Conservation (phyloP, 1,140 invertebrate species). For the Himalopsyche phryganea region DNA sequence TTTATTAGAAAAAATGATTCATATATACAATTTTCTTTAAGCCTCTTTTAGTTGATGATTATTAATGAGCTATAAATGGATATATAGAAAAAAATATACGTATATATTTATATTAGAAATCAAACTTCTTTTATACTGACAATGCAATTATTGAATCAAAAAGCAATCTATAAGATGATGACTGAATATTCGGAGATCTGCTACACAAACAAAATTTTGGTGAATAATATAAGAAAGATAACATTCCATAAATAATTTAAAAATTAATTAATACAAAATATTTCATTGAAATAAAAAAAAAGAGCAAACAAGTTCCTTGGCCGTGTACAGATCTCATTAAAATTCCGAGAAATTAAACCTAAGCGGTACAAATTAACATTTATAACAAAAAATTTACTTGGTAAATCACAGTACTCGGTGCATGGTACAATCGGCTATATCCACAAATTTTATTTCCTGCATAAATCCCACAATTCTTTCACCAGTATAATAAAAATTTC, state of each 20-base stretch:
- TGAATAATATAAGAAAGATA: too few relatives aligned
- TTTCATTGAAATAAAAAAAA: background rate
- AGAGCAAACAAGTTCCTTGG: too few relatives aligned
- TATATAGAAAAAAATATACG: too few relatives aligned
- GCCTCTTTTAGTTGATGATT: constrained; percentile 15
- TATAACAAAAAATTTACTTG: constrained; percentile 23
- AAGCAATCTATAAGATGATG: too few relatives aligned
- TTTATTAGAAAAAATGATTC: too few relatives aligned
- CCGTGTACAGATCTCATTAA: constrained; percentile 5
- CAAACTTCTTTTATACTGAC: too few relatives aligned
- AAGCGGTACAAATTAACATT: constrained; percentile 17
- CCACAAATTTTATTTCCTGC: constrained; percentile 5
- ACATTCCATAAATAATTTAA: background rate
- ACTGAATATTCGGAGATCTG: too few relatives aligned
- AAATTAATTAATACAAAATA: background rate
- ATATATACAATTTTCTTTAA: constrained; percentile 12
- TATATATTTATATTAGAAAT: too few relatives aligned
- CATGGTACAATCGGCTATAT: constrained; percentile 21
- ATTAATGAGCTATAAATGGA: background rate
- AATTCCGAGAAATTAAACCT: constrained; percentile 13
- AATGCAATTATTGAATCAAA: too few relatives aligned
- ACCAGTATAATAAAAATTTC: too few relatives aligned
- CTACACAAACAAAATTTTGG: too few relatives aligned
- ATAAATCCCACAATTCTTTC: too few relatives aligned
- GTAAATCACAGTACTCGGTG: constrained; percentile 32